These are phyloP conservation scores for Proales similis DNA, from an alignment of 1,140 invertebrate species.

Conservation along the genomic window DNA sequence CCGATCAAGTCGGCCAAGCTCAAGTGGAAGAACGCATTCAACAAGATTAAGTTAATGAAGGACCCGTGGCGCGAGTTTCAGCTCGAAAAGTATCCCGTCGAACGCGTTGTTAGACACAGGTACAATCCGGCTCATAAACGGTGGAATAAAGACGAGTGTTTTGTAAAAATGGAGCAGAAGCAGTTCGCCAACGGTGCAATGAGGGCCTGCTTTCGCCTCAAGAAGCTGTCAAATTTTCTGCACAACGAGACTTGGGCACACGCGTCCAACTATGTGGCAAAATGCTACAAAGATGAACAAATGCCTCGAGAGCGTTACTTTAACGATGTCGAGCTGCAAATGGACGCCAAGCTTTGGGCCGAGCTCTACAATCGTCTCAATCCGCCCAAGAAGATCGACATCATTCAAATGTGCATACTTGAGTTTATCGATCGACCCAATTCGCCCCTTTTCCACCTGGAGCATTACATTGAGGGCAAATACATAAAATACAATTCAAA, in stretches of 20 bases:
- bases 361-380: constrained; percentile 61
- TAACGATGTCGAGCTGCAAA: constrained; percentile 59
- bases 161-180: constrained; percentile 55
- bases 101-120: constrained; percentile 51
- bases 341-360: constrained; percentile 62
- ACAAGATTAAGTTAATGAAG: constrained; percentile 42
- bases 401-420: constrained; percentile 60
- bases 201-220: constrained; percentile 58
- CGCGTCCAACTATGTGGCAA: constrained; percentile 59
- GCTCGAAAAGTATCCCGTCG: constrained; percentile 47
- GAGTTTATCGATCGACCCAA: constrained; percentile 53
- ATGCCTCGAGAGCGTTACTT: constrained; percentile 57
- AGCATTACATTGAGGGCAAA: constrained; percentile 59
- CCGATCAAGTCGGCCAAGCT: constrained; percentile 4
- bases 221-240: constrained; percentile 57
- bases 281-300: constrained; percentile 55
- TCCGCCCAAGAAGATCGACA: constrained; percentile 62
- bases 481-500: constrained; percentile 63
- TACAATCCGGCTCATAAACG: constrained; percentile 52
- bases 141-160: constrained; percentile 54
- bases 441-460: constrained; percentile 57
- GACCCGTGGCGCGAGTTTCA: constrained; percentile 55
- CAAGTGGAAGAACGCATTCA: constrained; percentile 44
- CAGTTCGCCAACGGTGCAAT: constrained; percentile 59
- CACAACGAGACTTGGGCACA: constrained; percentile 54